phyloP scores from a whole-genome alignment of 2,888 invertebrate genomes.

The Cancer borealis region DNA sequence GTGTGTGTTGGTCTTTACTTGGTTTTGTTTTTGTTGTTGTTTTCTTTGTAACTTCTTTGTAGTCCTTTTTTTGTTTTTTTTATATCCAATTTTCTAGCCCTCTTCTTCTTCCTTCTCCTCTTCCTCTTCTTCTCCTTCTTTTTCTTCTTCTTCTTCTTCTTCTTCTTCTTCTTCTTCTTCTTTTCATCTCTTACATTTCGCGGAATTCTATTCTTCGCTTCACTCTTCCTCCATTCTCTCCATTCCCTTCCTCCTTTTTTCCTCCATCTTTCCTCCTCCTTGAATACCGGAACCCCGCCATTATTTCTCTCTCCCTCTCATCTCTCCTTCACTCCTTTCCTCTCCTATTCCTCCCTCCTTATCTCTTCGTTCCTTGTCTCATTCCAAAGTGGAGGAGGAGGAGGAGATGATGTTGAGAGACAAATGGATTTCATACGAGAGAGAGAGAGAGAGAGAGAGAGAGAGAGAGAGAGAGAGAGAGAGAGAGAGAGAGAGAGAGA shows the following conservation, averaged over 20 bases:
- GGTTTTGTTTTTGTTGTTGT: background rate
- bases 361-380: background rate
- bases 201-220: background rate
- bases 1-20: too few relatives aligned
- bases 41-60: background rate
- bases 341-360: background rate
- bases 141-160: background rate
- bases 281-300: background rate
- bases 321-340: background rate
- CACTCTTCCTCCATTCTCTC: background rate
- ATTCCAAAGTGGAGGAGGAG: background rate
- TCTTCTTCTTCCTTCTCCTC: background rate
- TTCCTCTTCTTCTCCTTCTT: background rate
- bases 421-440: constrained; percentile 12
- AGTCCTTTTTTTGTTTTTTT: background rate
- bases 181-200: background rate
- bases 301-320: background rate
- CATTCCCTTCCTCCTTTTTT: background rate
- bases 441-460: constrained; percentile 44
- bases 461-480: constrained; percentile 49
- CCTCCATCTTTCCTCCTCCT: background rate
- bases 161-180: background rate
- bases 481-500: background rate
- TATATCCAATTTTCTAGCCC: background rate
- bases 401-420: constrained; percentile 27